Base-by-base conservation (phyloP, 1,140 invertebrate species). In the Aphaenogaster floridana region DNA sequence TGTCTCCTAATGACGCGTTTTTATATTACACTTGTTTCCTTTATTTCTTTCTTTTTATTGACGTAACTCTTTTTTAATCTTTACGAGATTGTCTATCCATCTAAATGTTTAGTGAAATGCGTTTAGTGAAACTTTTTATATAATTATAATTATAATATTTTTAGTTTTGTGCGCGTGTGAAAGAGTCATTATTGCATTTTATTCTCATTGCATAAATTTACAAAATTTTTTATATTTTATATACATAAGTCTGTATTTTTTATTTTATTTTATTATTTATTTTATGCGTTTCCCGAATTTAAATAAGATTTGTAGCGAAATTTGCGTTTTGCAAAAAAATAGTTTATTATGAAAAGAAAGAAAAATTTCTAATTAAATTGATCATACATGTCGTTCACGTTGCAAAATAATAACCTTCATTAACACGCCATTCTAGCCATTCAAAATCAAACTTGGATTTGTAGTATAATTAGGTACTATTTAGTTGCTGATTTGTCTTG, bases 1-100 rank as follows among this genome's bases (percentile, higher is more conserved):
- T 63, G 42, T 72, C 28, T 39, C 15, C n/a, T 80, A 64, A 86
- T 42, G 21, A 85, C 50, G 45, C 17, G 39, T 79, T 79, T 78
- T 77, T 79, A 54, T 28, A 8, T 68, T 36, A 57, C 3, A 13
- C 45, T 86, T 81, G 11, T 52, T 80, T 28, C 13, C 11, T 69
- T 76, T 77, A 52, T 84, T 83, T 69, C 39, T 3, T 57, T 64
- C n/a, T 86, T 45, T 77, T 78, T 36, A 1, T 78, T 79, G 15
- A 15, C 48, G 45, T 1, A 21, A 28, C 36, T 86, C 61, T 50
- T 71, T 17, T 69, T 57, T 87, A 39, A 17, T 52, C 9, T 42
- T 78, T 15, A 28, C 17, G 13, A 77, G 8, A 59, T 34, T 50
- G 13, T 17, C 6, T 48, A 1, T 15, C 3, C 21, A 28, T 45